Conservation (phyloP, 1,140 invertebrate genomes). For the Conus betulinus region DNA sequence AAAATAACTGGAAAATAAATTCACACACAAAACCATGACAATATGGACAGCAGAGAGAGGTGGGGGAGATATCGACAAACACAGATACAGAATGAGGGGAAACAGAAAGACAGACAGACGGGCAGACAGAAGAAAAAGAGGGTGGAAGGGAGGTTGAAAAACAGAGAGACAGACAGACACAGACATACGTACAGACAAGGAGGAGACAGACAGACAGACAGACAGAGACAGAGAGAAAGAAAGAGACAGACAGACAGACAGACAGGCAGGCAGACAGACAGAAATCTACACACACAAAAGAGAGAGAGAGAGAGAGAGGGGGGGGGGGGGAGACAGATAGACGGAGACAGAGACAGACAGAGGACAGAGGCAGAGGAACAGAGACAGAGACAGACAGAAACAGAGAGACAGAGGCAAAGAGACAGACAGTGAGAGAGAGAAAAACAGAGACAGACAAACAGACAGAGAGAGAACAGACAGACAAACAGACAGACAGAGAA, state of each 20-base stretch:
- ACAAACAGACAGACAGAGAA: no score
- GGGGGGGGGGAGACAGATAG: not conserved
- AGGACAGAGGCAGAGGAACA: no score
- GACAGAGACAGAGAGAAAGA: not conserved
- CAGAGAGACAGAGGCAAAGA: no score
- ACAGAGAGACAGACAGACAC: not conserved
- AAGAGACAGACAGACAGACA: no score
- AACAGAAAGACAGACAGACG: no score
- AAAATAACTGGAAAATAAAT: no score
- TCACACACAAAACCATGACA: no score
- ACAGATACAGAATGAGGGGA: not conserved
- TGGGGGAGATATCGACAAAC: not conserved
- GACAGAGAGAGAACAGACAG: not conserved
- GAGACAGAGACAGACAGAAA: no score
- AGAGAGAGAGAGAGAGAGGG: not conserved
- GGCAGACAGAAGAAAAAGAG: not conserved
- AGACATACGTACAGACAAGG: no score
- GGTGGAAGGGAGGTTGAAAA: not conserved
- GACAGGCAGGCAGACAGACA: not conserved
- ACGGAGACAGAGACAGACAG: no score
- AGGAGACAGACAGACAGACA: no score
- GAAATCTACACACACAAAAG: not conserved
- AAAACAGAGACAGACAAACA: not conserved
- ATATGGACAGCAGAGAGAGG: not conserved
- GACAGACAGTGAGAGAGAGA: not conserved